Evolutionary conservation across 2,797 vertebrate genomes (phyloP).

Genomic region (Cossypha niveicapilla): DNA sequence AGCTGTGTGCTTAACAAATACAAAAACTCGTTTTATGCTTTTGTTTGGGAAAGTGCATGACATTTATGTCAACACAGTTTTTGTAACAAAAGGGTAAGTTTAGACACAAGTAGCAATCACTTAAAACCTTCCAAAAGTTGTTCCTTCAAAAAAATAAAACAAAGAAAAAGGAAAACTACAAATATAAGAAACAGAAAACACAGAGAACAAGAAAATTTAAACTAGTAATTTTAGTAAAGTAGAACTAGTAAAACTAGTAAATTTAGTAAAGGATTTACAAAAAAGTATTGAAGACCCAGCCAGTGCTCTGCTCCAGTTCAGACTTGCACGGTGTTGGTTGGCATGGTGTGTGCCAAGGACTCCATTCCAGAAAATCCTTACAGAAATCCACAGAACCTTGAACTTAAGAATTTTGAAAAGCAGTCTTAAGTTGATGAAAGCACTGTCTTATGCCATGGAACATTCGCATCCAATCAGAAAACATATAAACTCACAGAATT

Average conservation of each 20-base stretch:
- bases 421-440: not conserved
- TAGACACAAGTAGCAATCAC: not conserved
- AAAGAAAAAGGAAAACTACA: not conserved
- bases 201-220: not conserved
- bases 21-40: not conserved
- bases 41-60: not conserved
- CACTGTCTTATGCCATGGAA: not conserved
- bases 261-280: not conserved
- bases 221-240: not conserved
- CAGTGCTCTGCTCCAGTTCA: not conserved
- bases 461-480: not conserved
- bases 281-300: not conserved
- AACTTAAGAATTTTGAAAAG: not conserved
- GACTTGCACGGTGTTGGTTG: fast-evolving
- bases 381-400: not conserved
- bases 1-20: not conserved
- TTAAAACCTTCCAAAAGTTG: not conserved
- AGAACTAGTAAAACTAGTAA: too few species aligned
- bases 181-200: not conserved
- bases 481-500: not conserved
- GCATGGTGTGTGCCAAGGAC: fast-evolving
- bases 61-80: not conserved
- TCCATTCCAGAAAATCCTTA: not conserved
- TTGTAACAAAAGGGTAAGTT: not conserved
- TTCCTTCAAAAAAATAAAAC: not conserved